A percentile compares a stretch with the other conserved stretches of the same genome.
Conservation (phyloP, 1,140 invertebrate species). For the Cotesia vestalis region DNA sequence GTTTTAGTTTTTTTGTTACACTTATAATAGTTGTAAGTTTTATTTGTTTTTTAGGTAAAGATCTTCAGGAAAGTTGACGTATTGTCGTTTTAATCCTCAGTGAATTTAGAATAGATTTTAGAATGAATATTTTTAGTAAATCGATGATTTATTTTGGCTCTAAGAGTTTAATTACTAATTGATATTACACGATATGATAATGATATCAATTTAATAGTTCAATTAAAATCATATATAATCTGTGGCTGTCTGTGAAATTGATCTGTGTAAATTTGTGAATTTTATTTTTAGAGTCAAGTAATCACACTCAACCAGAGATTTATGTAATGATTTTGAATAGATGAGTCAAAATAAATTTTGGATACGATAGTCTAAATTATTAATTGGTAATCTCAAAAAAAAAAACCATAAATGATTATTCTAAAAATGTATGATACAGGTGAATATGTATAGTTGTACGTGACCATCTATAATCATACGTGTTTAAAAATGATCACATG, state of each 20-base stretch:
- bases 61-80: conserved; percentile 28
- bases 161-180: neutral
- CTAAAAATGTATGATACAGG: too few species aligned
- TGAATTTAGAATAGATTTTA: conserved; percentile 29
- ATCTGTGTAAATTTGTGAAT: conserved; percentile 13
- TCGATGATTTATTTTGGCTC: conserved; percentile 6
- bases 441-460: too few species aligned
- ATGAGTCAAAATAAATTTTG: conserved; percentile 14
- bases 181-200: too few species aligned
- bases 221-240: neutral
- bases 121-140: conserved; percentile 22
- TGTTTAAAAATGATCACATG: too few species aligned
- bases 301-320: conserved; percentile 13
- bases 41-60: neutral
- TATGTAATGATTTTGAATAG: neutral
- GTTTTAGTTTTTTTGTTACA: neutral
- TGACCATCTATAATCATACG: too few species aligned
- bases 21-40: neutral
- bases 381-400: too few species aligned
- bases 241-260: neutral
- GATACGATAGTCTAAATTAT: conserved; percentile 11
- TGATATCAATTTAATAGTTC: neutral
- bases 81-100: conserved; percentile 29
- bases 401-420: too few species aligned
- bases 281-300: conserved; percentile 23